Percentiles rank a stretch among this genome's conserved stretches.
phyloP scores from a whole-genome alignment of 2,797 vertebrate genomes.

The Podarcis lilfordi region DNA sequence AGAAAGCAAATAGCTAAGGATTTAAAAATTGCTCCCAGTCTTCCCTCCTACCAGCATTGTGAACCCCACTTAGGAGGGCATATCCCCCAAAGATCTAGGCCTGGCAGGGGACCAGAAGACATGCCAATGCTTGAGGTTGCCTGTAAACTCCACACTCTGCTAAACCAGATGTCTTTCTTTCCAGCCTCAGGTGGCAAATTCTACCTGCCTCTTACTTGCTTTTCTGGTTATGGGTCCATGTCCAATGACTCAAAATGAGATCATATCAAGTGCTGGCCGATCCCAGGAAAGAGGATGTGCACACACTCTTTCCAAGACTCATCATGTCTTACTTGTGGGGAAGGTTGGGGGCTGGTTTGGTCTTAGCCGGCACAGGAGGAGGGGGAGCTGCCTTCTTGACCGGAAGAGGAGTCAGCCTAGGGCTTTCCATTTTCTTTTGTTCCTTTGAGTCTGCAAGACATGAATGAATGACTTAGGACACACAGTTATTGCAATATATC shows the following conservation, averaged over 20 bases:
- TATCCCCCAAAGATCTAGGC: background rate
- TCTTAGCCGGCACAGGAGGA: constrained; percentile 77
- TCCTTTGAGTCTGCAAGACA: constrained; percentile 75
- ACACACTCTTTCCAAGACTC: background rate
- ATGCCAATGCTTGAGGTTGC: background rate
- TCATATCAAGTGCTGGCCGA: background rate
- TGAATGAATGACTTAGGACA: too few species aligned
- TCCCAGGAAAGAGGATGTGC: background rate
- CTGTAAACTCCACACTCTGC: background rate
- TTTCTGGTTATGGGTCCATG: background rate
- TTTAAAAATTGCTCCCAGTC: background rate
- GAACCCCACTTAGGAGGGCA: background rate
- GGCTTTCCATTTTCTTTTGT: constrained; percentile 75
- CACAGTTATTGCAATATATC: too few species aligned
- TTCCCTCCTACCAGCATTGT: background rate
- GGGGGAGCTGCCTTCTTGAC: constrained; percentile 75
- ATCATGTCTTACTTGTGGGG: constrained; percentile 80
- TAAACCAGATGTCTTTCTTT: background rate
- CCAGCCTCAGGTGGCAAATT: background rate
- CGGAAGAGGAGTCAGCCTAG: constrained; percentile 80
- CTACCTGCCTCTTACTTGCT: background rate
- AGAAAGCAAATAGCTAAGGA: too few species aligned
- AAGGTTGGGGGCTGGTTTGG: constrained; percentile 71
- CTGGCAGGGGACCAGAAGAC: background rate
- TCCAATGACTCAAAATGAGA: background rate